Evolutionary conservation across 1,140 invertebrate genomes (phyloP).

Genomic region (Drosophila saltans): DNA sequence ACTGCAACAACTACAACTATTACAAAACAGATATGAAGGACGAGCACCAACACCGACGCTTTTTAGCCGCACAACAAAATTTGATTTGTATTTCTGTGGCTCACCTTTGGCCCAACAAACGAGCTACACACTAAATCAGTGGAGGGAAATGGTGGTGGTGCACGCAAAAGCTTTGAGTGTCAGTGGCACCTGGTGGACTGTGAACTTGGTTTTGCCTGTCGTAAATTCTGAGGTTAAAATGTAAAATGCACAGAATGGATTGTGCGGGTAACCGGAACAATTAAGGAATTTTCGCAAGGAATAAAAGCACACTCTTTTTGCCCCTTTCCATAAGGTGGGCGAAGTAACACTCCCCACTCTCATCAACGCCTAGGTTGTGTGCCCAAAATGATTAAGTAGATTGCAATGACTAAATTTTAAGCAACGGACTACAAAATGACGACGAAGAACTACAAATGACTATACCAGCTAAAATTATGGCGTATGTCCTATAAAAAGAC

Average conservation of each 20-base stretch:
- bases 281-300: constrained; percentile 68
- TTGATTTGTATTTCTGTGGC: constrained; percentile 82
- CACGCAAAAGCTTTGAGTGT: constrained; percentile 47
- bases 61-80: constrained; percentile 80
- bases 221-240: constrained; percentile 79
- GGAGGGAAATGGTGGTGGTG: neutral
- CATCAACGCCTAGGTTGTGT: neutral
- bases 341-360: constrained; percentile 8
- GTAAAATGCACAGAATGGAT: constrained; percentile 82
- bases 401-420: constrained; percentile 78
- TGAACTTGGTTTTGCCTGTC: constrained; percentile 60
- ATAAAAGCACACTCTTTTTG: constrained; percentile 3
- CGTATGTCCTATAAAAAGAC: neutral
- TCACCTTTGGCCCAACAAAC: constrained; percentile 68
- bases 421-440: constrained; percentile 61
- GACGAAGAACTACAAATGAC: constrained; percentile 40
- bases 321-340: neutral
- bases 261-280: constrained; percentile 81
- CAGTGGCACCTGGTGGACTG: constrained; percentile 67
- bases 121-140: constrained; percentile 24
- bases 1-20: neutral
- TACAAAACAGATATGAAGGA: neutral
- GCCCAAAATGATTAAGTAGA: constrained; percentile 78
- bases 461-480: neutral
- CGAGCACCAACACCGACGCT: constrained; percentile 45